Evolutionary conservation across 2,113 vertebrate species (phyloP), one percentile per base, ranked within the genome.

Genomic region (Mastomys coucha): DNA sequence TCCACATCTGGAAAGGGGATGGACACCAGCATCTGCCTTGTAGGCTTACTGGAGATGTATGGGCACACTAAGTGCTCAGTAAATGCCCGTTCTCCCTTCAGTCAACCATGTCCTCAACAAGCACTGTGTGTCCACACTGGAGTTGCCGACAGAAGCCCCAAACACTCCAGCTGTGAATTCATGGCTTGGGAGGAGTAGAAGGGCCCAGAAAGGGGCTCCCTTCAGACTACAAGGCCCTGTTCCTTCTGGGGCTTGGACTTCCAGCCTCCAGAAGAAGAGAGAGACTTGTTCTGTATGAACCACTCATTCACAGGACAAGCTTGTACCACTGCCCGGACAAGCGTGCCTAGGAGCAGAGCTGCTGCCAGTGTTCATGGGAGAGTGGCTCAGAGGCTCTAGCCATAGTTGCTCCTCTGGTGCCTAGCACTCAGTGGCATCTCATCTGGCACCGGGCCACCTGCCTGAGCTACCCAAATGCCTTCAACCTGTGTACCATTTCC

Each of bases 111-210:
- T 28, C 39, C 82, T 85, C 60, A 17, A 2, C 0, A n/a, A 31
- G 39, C 58, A 42, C n/a, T 31, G n/a, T 63, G 81, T 42, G 13
- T 31, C 12, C n/a, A 9, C 26, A 22, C 84, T 70, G 33, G 65
- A 89, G 72, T 13, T 2, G 2, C 33, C 69, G 39, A 31, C 56
- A 1, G 2, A 36, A 24, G 10, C 11, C 33, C 45, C 28, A 28
- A 1, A 5, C 28, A 0, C 45, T n/a, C 0, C 0, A 31, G 36
- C 92, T 20, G 0, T 2, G 56, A 86, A n/a, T 65, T 11, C 36
- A 49, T 22, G 24, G 42, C 19, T 65, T n/a, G 56, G 4, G 12
- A 33, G 39, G 17, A 67, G 42, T 7, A 53, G 39, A 31, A 24
- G 69, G 9, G 12, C 28, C 67, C 0, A 11, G 42, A 36, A 63